Evolutionary conservation across 2,113 vertebrate species (phyloP), one percentile per base, ranked within the genome.

Genomic region (Dipodomys ordii): DNA sequence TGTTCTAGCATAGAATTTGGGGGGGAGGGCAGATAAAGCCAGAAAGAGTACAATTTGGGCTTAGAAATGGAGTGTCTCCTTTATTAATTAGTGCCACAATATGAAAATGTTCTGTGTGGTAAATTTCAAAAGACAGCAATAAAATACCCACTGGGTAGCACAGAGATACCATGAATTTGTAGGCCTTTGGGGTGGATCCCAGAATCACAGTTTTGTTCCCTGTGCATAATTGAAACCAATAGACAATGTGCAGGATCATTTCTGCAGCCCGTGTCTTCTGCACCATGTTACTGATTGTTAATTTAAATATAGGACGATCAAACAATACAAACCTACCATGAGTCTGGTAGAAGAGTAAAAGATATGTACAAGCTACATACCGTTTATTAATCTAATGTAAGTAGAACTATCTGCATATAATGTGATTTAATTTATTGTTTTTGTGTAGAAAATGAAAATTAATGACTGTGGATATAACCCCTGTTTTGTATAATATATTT

Each of bases 361-460:
- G 96, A 97, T 87, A 92, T 97, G 96, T 94, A 97, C 95, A 94
- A 84, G 32, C 93, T 97, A 83, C 90, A 93, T 83, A 81, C 71
- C 96, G 95, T 92, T 97, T 98, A 90, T 98, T 98, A 97, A 98
- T 98, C 98, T 98, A 98, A 98, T 99, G 98, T 99, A 99, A 99
- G 98, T 99, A 99, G 98, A 98, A 98, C 97, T 99, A 98, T 99
- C 97, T 99, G 98, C 98, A 98, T 98, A 99, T 99, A 98, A 99
- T 99, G 98, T 98, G 98, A 98, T 98, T 98, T 99, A 99, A 99
- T 99, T 99, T 99, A 99, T 99, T 99, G 94, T 98, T 97, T 97
- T 98, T 98, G 98, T 99, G 98, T 99, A 98, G 98, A 98, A 97
- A 97, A 97, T 92, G 94, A 22, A 18, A 98, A 98, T 98, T 98